Evolutionary conservation across 2,113 vertebrate genomes (phyloP), one percentile per base, ranked within the genome.

Genomic region (Grallaria varia): DNA sequence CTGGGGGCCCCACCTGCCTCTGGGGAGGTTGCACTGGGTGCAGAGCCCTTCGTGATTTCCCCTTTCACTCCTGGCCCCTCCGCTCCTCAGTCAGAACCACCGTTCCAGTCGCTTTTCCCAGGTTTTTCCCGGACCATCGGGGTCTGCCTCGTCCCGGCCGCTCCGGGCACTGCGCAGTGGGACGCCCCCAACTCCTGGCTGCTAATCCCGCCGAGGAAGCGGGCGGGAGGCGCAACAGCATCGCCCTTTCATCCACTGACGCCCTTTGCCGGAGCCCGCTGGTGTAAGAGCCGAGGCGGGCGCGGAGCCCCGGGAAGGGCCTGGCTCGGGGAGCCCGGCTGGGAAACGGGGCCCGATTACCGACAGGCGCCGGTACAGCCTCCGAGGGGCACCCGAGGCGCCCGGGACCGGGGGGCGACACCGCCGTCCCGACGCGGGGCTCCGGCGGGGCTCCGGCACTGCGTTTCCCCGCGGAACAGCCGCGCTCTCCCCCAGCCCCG

Each of bases 331-430:
- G 22, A 37, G 3, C 10, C 7, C 20, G 17, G 53, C 24, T 5
- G 31, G 21, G 4, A 63, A 55, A 42, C 18, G 16, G 37, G 56
- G 58, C 35, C 28, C 8, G 12, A 2, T 22, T 8, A 47, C 27
- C 14, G 9, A 42, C 2, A 18, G 30, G 23, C 0, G 0, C 55
- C 31, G 22, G 23, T 1, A 8, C 12, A 44, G 1, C 8, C 45
- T 10, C 33, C 8, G 12, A 37, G 49, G 28, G 47, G 25, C 17
- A 42, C 2, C 13, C 1, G 1, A 11, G 22, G 33, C 14, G 18
- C 5, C 30, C 7, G 39, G 31, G 23, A 21, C n/a, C n/a, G 16
- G 28, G 25, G 45, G 40, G 27, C 22, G 30, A 33, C 23, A 8
- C 9, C 35, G 28, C 27, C 50, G 8, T 10, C 52, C 50, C 20